These are phyloP conservation scores for Neodiprion pinetum DNA, from an alignment of 1,140 invertebrate genomes.

Conservation along the genomic window DNA sequence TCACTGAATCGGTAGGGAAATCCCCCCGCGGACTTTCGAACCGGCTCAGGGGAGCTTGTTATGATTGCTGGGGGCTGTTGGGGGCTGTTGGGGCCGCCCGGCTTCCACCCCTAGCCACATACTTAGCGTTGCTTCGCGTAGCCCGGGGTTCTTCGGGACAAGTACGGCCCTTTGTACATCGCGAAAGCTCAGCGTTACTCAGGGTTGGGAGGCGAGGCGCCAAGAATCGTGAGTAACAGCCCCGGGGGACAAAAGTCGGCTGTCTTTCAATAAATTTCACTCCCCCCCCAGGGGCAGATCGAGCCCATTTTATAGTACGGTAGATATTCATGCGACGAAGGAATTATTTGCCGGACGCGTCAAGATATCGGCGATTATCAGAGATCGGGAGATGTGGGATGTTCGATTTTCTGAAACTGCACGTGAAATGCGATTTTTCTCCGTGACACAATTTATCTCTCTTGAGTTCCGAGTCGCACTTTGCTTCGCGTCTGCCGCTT, in stretches of 20 bases:
- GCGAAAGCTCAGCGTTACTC: neutral
- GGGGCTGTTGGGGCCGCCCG: conserved; percentile 6
- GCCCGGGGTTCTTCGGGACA: neutral
- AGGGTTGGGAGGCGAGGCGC: neutral
- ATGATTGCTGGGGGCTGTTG: conserved; percentile 34
- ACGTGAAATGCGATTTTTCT: too few relatives aligned
- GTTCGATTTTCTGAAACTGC: too few relatives aligned
- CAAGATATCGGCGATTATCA: too few relatives aligned
- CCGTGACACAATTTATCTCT: too few relatives aligned
- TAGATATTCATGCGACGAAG: neutral
- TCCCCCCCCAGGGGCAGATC: conserved; percentile 37
- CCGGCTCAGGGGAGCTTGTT: conserved; percentile 31
- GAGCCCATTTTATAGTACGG: neutral
- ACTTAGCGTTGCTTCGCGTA: neutral
- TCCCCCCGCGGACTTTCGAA: conserved; percentile 27
- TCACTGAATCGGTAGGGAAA: conserved; percentile 34
- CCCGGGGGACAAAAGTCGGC: conserved; percentile 39
- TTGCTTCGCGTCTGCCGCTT: too few relatives aligned
- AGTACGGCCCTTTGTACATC: neutral
- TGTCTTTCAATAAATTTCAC: conserved; percentile 55
- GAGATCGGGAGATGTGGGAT: too few relatives aligned
- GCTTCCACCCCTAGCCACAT: conserved; percentile 26
- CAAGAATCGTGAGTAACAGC: conserved; percentile 26
- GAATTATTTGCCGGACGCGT: neutral
- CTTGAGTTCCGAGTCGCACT: too few relatives aligned